Evolutionary conservation across 2,113 vertebrate genomes (phyloP), one percentile per base, ranked within the genome.

Genomic region (Zosterops lateralis): DNA sequence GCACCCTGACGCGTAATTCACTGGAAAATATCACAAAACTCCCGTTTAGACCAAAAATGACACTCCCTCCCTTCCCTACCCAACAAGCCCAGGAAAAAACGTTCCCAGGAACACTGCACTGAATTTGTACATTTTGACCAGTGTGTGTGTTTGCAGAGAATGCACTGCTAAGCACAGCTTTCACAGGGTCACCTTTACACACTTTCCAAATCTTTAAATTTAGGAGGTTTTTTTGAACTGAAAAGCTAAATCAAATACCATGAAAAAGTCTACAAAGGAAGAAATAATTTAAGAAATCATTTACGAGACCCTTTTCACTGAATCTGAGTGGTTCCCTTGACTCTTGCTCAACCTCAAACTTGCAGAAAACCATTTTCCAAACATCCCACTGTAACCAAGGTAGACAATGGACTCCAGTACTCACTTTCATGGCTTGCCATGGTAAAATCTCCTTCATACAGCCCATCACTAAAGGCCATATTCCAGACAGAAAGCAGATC

Each of bases 1-100:
- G 97, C 99, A 99, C 20, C 99, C 99, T 1, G 99, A 99, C 1
- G 99, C 99, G 0, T 99, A 99, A 79, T 99, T 99, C 99, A 99
- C 99, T 99, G 83, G 83, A 84, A 97, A 72, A 90, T 25, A 93
- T 10, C 68, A 57, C 47, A 48, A 26, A 85, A 70, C 44, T 18
- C 40, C 11, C 15, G 61, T n/a, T 79, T 9, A 72, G 29, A 54
- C 26, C 42, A 34, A 70, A 75, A 75, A 31, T 3, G 1, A 79
- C 11, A n/a, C 6, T 50, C 13, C 8, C 21, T 60, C 44, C 32
- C 22, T 32, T 54, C 34, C 45, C 32, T 19, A 75, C 24, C 10
- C 72, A 60, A 34, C 26, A 73, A 62, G 34, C 3, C 22, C 45
- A 73, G 47, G 32, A 84, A 42, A 81, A 89, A 89, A 70, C 29